These are phyloP conservation scores for Euglossa dilemma DNA, from an alignment of 1,140 invertebrate species.

Conservation along the genomic window DNA sequence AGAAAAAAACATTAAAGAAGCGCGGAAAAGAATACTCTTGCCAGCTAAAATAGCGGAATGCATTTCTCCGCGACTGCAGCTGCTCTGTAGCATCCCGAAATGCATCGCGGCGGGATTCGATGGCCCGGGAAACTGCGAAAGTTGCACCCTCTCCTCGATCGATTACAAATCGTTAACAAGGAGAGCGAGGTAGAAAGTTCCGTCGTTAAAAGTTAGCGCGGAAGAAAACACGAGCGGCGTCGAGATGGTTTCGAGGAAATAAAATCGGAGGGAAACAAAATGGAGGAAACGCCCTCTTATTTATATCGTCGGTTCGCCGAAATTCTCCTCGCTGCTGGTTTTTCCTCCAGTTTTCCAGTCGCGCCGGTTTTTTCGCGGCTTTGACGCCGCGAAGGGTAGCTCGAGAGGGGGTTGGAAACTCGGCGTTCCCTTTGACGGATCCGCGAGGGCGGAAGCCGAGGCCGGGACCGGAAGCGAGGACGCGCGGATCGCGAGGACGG, in stretches of 20 bases:
- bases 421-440: background rate
- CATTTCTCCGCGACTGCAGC: background rate
- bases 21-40: too few species aligned
- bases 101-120: background rate
- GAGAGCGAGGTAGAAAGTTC: conserved; percentile 4
- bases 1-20: too few species aligned
- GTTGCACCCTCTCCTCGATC: background rate
- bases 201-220: conserved; percentile 35
- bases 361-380: too few species aligned
- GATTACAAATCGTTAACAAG: conserved; percentile 41
- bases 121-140: background rate
- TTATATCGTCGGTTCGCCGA: conserved; percentile 11
- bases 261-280: background rate
- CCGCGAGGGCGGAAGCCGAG: background rate
- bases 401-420: background rate
- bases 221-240: too few species aligned
- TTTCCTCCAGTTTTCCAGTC: conserved; percentile 12
- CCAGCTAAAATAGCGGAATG: background rate
- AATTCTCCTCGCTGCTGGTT: background rate
- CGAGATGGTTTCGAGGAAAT: background rate
- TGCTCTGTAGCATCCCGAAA: background rate
- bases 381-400: background rate
- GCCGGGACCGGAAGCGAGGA: background rate
- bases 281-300: background rate
- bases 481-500: background rate